These are phyloP conservation scores for Muscidifurax raptorellus DNA, from an alignment of 1,140 invertebrate species.

Conservation along the genomic window DNA sequence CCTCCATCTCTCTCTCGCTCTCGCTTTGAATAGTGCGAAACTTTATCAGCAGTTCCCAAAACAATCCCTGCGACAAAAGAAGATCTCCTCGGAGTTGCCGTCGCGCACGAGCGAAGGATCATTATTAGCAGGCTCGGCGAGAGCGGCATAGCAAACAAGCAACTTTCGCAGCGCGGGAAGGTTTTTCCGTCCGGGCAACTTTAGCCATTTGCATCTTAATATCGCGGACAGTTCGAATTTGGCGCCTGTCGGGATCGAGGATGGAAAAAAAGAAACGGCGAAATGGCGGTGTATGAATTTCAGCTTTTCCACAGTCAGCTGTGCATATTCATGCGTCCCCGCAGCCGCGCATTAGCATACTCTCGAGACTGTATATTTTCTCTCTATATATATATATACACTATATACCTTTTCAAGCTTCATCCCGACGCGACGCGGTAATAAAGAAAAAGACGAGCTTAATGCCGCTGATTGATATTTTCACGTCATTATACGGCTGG, in stretches of 20 bases:
- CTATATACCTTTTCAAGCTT: not conserved
- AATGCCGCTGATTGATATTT: not conserved
- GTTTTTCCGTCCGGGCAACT: conserved; percentile 6
- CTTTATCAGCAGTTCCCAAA: conserved; percentile 2
- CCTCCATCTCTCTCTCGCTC: not conserved
- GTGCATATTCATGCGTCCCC: conserved; percentile 36
- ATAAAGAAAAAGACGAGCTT: not conserved
- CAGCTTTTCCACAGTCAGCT: conserved; percentile 14
- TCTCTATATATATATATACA: not conserved
- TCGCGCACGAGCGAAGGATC: not conserved
- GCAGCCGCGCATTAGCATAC: conserved; percentile 25
- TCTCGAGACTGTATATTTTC: conserved; percentile 4
- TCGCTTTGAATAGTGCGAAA: not conserved
- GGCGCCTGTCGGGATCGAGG: not conserved
- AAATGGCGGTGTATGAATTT: conserved; percentile 41
- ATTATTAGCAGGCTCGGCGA: conserved; percentile 14
- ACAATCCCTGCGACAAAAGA: not conserved
- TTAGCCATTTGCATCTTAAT: conserved; percentile 59
- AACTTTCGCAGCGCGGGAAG: not conserved
- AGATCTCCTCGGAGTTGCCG: not conserved
- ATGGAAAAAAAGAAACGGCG: conserved; percentile 2
- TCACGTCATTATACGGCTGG: not conserved
- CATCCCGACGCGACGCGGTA: not conserved
- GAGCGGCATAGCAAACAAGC: conserved; percentile 12
- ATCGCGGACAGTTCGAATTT: conserved; percentile 30